phyloP scores from a whole-genome alignment of 2,113 vertebrate species.

The Scytalopus superciliaris region DNA sequence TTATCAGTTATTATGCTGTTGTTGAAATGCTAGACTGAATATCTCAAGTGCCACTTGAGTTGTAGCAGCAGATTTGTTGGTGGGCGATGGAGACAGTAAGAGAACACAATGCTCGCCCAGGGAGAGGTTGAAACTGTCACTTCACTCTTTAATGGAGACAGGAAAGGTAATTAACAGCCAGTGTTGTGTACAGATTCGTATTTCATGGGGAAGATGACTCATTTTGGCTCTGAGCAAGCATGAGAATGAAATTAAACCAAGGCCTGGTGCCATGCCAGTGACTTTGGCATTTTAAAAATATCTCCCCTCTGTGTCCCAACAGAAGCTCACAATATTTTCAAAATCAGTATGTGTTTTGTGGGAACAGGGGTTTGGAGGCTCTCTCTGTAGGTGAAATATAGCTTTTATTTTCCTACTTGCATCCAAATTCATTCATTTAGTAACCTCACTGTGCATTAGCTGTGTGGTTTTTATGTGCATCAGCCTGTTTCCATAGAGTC shows the following conservation, averaged over 20 bases:
- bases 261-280: constrained; percentile 8
- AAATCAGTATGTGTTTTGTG: not conserved
- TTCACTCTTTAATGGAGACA: constrained; percentile 69
- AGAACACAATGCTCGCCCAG: constrained; percentile 54
- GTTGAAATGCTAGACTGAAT: constrained; percentile 54
- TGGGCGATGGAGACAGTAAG: not conserved
- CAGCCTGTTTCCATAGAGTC: not conserved
- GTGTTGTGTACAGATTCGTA: constrained; percentile 58
- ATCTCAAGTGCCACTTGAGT: constrained; percentile 57
- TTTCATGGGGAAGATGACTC: constrained; percentile 62
- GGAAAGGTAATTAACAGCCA: constrained; percentile 72
- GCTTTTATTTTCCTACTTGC: constrained; percentile 7
- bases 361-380: not conserved
- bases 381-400: not conserved
- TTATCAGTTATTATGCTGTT: constrained; percentile 31
- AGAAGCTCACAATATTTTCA: constrained; percentile 18
- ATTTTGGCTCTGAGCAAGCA: constrained; percentile 43
- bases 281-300: constrained; percentile 52
- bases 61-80: constrained; percentile 59
- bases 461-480: not conserved
- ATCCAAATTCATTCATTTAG: constrained; percentile 12
- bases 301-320: constrained; percentile 19
- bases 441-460: not conserved
- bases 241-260: constrained; percentile 54
- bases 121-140: constrained; percentile 71